Base-by-base conservation (phyloP, 1,140 invertebrate genomes). In the Halesus radiatus region DNA sequence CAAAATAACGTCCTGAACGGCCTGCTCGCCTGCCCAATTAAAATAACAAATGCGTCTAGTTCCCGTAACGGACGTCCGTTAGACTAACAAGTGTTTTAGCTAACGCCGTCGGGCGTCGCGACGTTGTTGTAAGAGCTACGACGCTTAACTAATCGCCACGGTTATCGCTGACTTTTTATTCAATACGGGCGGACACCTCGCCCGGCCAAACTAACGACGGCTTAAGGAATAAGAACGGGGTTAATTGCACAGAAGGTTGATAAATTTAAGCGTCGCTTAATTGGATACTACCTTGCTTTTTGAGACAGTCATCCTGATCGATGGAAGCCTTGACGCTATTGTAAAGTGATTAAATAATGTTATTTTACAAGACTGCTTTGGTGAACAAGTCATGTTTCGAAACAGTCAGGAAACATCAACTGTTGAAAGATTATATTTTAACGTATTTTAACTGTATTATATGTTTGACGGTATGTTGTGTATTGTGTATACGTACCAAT, bases 1-100 rank as follows among this genome's bases (percentile, higher is more conserved):
- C 64, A 45, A 45, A 37, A 68, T 68, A 72, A 15, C 50, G 37
- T 23, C n/a, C 45, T 54, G 23, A 72, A 53, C 45, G 10, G 45
- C n/a, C 54, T 29, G 53, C 54, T 75, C 15, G 68, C 20, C 18
- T 26, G 64, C 66, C 77, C 77, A 79, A 79, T 79, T 72, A 79
- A 79, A 72, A 58, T 79, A 79, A 79, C 77, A 72, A 79, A 79
- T 79, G 77, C 77, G 66, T 72, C 66, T 73, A 73, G 76, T 45
- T 72, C 18, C 66, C 23, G 23, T 53, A 73, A 53, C 68, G 77
- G 77, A 73, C 68, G 26, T 79, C 77, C 77, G 77, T 73, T 73
- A 73, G 66, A 45, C 77, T 79, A 79, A 73, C 77, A 53, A 73
- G 66, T 79, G 66, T 79, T 79, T 68, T 26, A 52, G 60, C 62